Percentiles rank a stretch among this genome's conserved stretches.
These are phyloP conservation scores for Trichosurus vulpecula DNA, from an alignment of 2,797 vertebrate species.

Conservation along the genomic window DNA sequence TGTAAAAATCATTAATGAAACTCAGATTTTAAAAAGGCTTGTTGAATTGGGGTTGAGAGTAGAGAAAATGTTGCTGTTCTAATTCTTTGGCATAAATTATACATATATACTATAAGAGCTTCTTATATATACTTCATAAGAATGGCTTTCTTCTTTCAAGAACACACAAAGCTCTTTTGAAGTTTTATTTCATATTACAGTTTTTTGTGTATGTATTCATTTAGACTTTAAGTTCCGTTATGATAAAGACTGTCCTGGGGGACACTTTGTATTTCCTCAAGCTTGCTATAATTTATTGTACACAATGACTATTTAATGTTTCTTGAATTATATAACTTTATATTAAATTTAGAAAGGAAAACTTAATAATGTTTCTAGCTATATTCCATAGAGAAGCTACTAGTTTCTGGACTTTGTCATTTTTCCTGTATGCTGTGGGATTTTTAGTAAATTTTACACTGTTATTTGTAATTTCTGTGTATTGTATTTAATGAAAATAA, in stretches of 20 bases:
- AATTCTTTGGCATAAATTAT: background rate
- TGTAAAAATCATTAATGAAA: background rate
- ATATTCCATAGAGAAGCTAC: background rate
- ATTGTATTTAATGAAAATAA: background rate
- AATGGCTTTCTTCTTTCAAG: background rate
- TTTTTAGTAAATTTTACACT: background rate
- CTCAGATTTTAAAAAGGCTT: background rate
- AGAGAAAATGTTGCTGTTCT: background rate
- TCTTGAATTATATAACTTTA: background rate
- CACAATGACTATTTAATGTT: background rate
- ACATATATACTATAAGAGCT: background rate
- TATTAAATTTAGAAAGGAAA: background rate
- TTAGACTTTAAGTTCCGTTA: constrained; percentile 41
- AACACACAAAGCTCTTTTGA: background rate
- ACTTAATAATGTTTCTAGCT: background rate
- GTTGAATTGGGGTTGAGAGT: background rate
- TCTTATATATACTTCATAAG: background rate
- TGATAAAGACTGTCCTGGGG: background rate
- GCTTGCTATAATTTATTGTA: background rate
- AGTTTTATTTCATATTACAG: constrained; percentile 19
- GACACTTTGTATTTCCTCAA: background rate
- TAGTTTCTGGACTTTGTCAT: background rate
- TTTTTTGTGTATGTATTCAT: constrained; percentile 14
- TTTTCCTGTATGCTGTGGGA: background rate
- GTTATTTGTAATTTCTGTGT: background rate